phyloP scores from a whole-genome alignment of 2,888 invertebrate species.

The Ormia ochracea region DNA sequence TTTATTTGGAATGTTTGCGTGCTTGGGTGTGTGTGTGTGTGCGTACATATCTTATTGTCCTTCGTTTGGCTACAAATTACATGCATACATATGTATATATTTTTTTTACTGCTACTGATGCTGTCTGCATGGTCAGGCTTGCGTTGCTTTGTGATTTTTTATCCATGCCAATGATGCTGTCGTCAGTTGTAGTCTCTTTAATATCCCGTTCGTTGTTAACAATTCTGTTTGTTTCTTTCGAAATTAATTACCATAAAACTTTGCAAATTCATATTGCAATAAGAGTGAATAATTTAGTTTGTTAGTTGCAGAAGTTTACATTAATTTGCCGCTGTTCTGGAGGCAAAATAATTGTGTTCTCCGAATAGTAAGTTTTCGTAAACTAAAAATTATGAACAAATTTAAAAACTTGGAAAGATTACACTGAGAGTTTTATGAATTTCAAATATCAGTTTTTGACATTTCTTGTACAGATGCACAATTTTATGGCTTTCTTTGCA shows the following conservation, averaged over 20 bases:
- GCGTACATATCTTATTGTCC: background rate
- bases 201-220: conserved; percentile 28
- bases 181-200: conserved; percentile 14
- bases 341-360: background rate
- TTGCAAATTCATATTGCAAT: conserved; percentile 12
- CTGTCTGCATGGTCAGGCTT: background rate
- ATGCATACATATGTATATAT: too few species aligned
- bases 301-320: background rate
- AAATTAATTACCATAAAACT: conserved; percentile 31
- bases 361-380: too few species aligned
- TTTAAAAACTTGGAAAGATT: too few species aligned
- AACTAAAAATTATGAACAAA: too few species aligned
- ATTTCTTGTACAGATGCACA: too few species aligned
- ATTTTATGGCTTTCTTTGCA: too few species aligned
- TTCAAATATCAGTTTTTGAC: too few species aligned
- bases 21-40: background rate
- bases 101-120: conserved; percentile 3
- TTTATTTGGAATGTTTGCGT: background rate
- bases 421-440: too few species aligned
- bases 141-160: background rate
- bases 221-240: conserved; percentile 23
- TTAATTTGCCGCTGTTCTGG: background rate
- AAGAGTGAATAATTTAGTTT: background rate
- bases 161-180: conserved; percentile 3
- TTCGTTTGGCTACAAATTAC: background rate